Conservation (phyloP, 2,888 invertebrate species). For the Dolomedes plantarius region DNA sequence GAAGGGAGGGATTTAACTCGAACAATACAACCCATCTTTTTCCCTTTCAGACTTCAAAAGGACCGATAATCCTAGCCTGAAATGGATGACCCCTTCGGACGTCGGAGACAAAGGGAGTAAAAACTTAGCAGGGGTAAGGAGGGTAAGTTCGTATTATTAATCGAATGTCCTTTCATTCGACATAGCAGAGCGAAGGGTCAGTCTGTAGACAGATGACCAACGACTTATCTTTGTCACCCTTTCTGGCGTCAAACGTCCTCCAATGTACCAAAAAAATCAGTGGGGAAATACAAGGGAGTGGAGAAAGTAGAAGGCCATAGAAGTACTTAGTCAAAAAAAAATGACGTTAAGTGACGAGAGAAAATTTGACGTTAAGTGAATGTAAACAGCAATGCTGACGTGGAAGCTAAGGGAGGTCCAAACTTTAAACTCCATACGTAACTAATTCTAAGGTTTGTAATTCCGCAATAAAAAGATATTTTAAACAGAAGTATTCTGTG, state of each 20-base stretch:
- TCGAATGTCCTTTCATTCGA: conserved; percentile 64
- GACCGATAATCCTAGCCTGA: conserved; percentile 39
- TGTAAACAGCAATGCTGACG: too few species aligned
- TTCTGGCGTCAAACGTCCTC: conserved; percentile 60
- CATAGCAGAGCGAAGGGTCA: conserved; percentile 65
- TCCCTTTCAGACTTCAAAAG: conserved; percentile 17
- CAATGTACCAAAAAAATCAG: too few species aligned
- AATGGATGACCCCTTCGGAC: conserved; percentile 58
- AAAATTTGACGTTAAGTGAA: too few species aligned
- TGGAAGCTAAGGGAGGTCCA: too few species aligned
- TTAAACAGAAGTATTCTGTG: too few species aligned
- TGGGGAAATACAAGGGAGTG: too few species aligned
- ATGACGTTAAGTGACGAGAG: too few species aligned
- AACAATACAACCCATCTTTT: conserved; percentile 50
- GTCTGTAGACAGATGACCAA: conserved; percentile 67
- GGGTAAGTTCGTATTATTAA: conserved; percentile 43
- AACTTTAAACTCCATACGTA: too few species aligned
- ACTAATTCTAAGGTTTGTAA: too few species aligned
- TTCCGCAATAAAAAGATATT: too few species aligned
- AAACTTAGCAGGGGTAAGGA: conserved; percentile 38
- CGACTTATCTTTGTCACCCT: conserved; percentile 71
- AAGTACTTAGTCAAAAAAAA: too few species aligned
- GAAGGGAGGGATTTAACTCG: conserved; percentile 38
- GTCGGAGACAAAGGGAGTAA: conserved; percentile 60
- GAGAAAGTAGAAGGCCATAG: too few species aligned